Percentiles rank a stretch among this genome's conserved stretches.
Conservation (phyloP, 2,113 vertebrate species). For the Ochotona curzoniae region DNA sequence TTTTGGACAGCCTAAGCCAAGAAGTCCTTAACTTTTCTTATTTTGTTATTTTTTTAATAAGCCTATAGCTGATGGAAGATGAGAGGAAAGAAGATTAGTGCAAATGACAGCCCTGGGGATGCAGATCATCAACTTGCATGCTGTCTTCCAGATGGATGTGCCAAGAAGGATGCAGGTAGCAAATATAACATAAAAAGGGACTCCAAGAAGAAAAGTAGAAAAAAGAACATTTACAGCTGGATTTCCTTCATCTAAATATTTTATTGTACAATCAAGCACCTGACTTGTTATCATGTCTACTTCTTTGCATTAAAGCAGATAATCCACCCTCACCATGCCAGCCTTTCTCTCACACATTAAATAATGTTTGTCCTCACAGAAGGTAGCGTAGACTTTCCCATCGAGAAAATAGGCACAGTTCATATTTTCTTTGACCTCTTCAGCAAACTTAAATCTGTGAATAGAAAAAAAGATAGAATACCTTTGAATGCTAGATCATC, state of each 20-base stretch:
- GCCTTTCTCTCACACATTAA: conserved; percentile 76
- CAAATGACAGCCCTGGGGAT: background rate
- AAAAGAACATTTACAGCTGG: background rate
- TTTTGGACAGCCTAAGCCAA: background rate
- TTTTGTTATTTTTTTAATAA: conserved; percentile 17
- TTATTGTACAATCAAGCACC: conserved; percentile 1
- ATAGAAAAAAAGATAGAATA: conserved; percentile 45
- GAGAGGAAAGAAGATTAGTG: background rate
- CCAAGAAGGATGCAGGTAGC: background rate
- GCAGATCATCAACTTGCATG: background rate
- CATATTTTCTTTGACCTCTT: conserved; percentile 54
- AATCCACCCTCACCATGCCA: background rate
- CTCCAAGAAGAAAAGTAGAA: background rate
- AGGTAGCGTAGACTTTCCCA: conserved; percentile 59
- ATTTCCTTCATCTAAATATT: background rate
- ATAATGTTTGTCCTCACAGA: conserved; percentile 44
- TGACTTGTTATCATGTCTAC: background rate
- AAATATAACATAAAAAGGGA: background rate
- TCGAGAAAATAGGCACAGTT: conserved; percentile 73
- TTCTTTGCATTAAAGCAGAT: conserved; percentile 40
- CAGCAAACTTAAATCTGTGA: conserved; percentile 58
- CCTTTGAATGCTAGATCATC: background rate
- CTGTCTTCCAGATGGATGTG: background rate
- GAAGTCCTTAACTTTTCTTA: background rate
- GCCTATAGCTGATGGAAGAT: background rate